Percentiles rank a stretch among this genome's conserved stretches.
phyloP scores from a whole-genome alignment of 37 sponge, comb jelly and placozoan species.

The Tethya wilhelma region DNA sequence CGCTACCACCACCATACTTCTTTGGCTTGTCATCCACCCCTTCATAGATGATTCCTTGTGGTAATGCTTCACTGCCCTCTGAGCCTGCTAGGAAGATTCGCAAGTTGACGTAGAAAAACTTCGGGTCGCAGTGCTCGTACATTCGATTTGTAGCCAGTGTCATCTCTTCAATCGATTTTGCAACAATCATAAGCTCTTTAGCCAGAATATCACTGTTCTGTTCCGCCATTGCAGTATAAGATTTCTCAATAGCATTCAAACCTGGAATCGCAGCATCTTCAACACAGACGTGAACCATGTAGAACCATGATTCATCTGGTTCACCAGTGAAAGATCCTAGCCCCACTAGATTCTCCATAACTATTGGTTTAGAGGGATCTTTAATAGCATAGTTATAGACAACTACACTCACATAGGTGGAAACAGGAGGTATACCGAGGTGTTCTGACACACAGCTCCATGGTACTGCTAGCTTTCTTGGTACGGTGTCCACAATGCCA shows the following conservation, averaged over 20 bases:
- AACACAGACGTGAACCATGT: slow-evolving; percentile 29
- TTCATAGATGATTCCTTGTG: slow-evolving; percentile 75
- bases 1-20: slow-evolving; percentile 65
- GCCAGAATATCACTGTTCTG: slow-evolving; percentile 12
- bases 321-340: slow-evolving; percentile 48
- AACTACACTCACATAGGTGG: slow-evolving; percentile 46
- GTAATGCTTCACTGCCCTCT: slow-evolving; percentile 60
- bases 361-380: slow-evolving; percentile 33
- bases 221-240: slow-evolving; percentile 15
- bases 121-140: slow-evolving; percentile 60
- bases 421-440: slow-evolving; percentile 54
- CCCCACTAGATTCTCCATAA: slow-evolving; percentile 32
- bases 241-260: slow-evolving; percentile 24
- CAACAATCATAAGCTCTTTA: slow-evolving; percentile 1
- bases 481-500: slow-evolving; percentile 29
- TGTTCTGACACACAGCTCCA: slow-evolving; percentile 39
- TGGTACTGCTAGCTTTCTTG: slow-evolving; percentile 58
- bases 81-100: slow-evolving; percentile 68
- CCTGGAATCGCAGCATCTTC: slow-evolving; percentile 60
- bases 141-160: slow-evolving; percentile 29
- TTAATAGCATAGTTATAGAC: slow-evolving; percentile 56
- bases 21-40: slow-evolving; percentile 55
- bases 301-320: slow-evolving; percentile 79
- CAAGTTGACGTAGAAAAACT: slow-evolving; percentile 55
- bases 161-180: slow-evolving; percentile 31